phyloP scores from a whole-genome alignment of 2,113 vertebrate genomes.

The Hydrolagus affinis region DNA sequence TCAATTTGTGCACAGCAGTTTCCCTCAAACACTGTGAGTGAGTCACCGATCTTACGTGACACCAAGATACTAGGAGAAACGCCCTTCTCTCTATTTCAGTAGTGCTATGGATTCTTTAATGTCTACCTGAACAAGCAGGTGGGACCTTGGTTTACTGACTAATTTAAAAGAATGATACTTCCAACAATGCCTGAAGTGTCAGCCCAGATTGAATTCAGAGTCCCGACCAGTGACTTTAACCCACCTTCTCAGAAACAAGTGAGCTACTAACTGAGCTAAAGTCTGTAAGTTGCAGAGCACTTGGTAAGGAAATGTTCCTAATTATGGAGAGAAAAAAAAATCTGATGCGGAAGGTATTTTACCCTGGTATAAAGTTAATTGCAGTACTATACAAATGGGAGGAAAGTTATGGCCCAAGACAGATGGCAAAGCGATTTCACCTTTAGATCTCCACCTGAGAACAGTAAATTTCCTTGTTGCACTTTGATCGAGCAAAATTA shows the following conservation, averaged over 20 bases:
- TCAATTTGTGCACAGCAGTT: not conserved
- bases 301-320: not conserved
- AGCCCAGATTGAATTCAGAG: not conserved
- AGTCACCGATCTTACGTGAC: not conserved
- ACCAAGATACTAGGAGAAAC: not conserved
- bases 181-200: not conserved
- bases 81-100: not conserved
- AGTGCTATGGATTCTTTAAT: not conserved
- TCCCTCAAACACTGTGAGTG: not conserved
- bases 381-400: not conserved
- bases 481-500: not conserved
- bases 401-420: not conserved
- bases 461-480: not conserved
- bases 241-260: not conserved
- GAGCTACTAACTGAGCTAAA: not conserved
- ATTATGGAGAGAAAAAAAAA: not conserved
- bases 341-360: not conserved
- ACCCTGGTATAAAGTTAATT: not conserved
- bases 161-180: not conserved
- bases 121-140: not conserved
- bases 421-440: not conserved
- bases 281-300: not conserved
- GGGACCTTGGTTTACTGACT: not conserved
- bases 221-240: not conserved
- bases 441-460: not conserved